Evolutionary conservation across 1,140 invertebrate genomes (phyloP).

Genomic region (Macrobrachium nipponense): DNA sequence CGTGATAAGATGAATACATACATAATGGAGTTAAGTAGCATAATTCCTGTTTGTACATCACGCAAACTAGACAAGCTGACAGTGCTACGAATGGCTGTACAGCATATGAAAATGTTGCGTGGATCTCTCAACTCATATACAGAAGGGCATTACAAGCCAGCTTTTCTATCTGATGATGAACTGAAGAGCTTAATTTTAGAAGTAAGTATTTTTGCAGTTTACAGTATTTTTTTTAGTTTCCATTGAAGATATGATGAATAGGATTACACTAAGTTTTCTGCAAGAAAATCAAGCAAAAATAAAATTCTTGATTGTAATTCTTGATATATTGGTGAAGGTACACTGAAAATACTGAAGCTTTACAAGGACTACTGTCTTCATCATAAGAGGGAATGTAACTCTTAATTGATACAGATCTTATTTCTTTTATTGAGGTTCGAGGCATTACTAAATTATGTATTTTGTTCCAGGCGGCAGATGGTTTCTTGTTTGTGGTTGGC

Average conservation of each 20-base stretch:
- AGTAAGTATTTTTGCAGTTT: slow-evolving; percentile 69
- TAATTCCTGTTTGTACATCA: slow-evolving; percentile 93
- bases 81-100: slow-evolving; percentile 92
- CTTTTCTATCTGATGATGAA: slow-evolving; percentile 90
- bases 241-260: too few species aligned
- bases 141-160: slow-evolving; percentile 85
- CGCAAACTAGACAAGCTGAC: slow-evolving; percentile 94
- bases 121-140: slow-evolving; percentile 84
- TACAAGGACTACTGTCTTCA: too few species aligned
- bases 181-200: slow-evolving; percentile 84
- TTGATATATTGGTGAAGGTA: too few species aligned
- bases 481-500: slow-evolving; percentile 93
- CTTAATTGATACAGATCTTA: too few species aligned
- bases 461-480: slow-evolving; percentile 80
- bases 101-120: slow-evolving; percentile 86
- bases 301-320: too few species aligned
- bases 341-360: too few species aligned
- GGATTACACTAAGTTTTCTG: too few species aligned
- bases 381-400: too few species aligned
- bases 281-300: too few species aligned
- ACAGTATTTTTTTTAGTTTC: slow-evolving; percentile 19
- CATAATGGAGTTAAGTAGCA: slow-evolving; percentile 88
- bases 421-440: too few species aligned
- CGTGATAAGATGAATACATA: slow-evolving; percentile 97
- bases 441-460: not conserved